These are phyloP conservation scores for Amblyopsis hoosieri DNA, from an alignment of 2,797 vertebrate genomes.

Conservation along the genomic window DNA sequence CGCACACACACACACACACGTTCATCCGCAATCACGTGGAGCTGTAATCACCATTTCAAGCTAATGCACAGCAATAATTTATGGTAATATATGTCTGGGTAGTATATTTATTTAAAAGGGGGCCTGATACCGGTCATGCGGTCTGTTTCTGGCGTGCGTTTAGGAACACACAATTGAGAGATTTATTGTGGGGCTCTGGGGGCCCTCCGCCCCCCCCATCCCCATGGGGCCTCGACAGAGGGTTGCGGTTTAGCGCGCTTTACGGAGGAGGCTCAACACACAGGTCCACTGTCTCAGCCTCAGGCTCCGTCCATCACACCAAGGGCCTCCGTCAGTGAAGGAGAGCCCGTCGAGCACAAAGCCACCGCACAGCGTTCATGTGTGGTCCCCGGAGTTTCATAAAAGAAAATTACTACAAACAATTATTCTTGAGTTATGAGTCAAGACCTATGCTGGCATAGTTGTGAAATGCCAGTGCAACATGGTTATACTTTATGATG, in stretches of 20 bases:
- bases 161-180: slow-evolving; percentile 64
- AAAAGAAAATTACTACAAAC: no score
- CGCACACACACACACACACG: slow-evolving; percentile 5
- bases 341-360: no score
- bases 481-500: no score
- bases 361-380: no score
- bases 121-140: slow-evolving; percentile 64
- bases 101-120: slow-evolving; percentile 59
- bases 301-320: slow-evolving; percentile 54
- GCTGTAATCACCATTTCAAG: slow-evolving; percentile 41
- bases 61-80: slow-evolving; percentile 38
- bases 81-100: slow-evolving; percentile 44
- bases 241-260: slow-evolving; percentile 33
- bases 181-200: slow-evolving; percentile 60
- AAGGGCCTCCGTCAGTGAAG: slow-evolving; percentile 33
- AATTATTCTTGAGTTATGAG: no score
- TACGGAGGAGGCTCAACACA: slow-evolving; percentile 41
- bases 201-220: slow-evolving; percentile 39
- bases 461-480: no score
- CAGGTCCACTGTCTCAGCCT: slow-evolving; percentile 60
- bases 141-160: slow-evolving; percentile 50
- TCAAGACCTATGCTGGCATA: no score
- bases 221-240: slow-evolving; percentile 46
- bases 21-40: slow-evolving; percentile 26
- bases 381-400: no score